Percentiles rank a stretch among this genome's conserved stretches.
These are phyloP conservation scores for Drosophila bifasciata DNA, from an alignment of 1,140 invertebrate genomes.

Conservation along the genomic window DNA sequence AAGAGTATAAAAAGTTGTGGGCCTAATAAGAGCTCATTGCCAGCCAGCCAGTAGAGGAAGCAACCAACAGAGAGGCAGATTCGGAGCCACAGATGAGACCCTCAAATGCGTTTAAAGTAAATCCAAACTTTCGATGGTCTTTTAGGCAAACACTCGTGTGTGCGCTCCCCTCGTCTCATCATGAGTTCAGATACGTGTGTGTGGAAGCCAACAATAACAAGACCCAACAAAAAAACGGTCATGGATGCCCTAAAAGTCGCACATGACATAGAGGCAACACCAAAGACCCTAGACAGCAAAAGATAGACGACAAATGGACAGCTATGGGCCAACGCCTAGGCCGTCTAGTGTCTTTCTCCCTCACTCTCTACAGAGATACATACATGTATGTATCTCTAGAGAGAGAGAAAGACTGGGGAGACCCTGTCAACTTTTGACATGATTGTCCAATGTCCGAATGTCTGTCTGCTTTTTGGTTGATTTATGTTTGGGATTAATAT, in stretches of 20 bases:
- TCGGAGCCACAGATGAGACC: conserved; percentile 3
- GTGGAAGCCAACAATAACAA: conserved; percentile 22
- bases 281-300: conserved; percentile 20
- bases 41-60: conserved; percentile 1
- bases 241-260: conserved; percentile 51
- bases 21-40: background rate
- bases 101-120: conserved; percentile 18
- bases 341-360: background rate
- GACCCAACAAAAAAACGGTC: conserved; percentile 10
- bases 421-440: conserved; percentile 59
- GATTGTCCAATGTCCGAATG: conserved; percentile 22
- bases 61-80: background rate
- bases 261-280: conserved; percentile 42
- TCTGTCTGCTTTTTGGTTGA: conserved; percentile 55
- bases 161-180: conserved; percentile 18
- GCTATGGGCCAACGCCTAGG: conserved; percentile 51
- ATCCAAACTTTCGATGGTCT: conserved; percentile 18
- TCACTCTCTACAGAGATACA: conserved; percentile 12
- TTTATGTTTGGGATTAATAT: conserved; percentile 68
- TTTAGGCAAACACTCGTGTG: conserved; percentile 9
- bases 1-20: conserved; percentile 2
- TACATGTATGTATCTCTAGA: no score
- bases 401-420: background rate
- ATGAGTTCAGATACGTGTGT: conserved; percentile 26
- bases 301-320: conserved; percentile 54